Base-by-base conservation (phyloP, 2,113 vertebrate genomes). In the Neogobius melanostomus region DNA sequence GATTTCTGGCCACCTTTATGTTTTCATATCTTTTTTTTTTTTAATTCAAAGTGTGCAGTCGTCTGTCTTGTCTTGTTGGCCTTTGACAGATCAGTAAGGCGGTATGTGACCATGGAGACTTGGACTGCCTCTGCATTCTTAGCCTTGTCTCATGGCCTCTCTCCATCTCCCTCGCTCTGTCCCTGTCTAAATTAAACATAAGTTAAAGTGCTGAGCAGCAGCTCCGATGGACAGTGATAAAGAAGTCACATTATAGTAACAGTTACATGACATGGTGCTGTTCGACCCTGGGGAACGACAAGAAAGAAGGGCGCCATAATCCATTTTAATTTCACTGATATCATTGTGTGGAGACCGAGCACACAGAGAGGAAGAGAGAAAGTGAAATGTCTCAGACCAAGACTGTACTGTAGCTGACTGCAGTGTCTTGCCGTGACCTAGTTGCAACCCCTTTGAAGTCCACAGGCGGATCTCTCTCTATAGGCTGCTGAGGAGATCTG, bases 361-460 rank as follows among this genome's bases (percentile, higher is more conserved):
- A 63, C 49, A 68, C 51, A 69, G 48, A 60, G 48, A 49, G 16
- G 44, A 54, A 75, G 80, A 28, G 69, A 70, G 69, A 76, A 43
- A 17, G 88, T 79, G 81, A 86, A 79, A 87, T 88, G 86, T 87
- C 85, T 90, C 86, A 79, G 91, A 88, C 91, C 87, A 81, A 89
- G 84, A 77, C 88, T 87, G 81, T 84, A 85, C 84, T 85, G 77
- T 82, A 44, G 78, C 80, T 88, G 83, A 91, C 90, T 92, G 90
- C 87, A 87, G 85, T 89, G 87, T 85, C 90, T 89, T 89, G 76
- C 77, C 78, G 86, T 93, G 92, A 93, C 92, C 92, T 92, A 93
- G 84, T 92, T 93, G 88, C 91, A 92, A 93, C 92, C 92, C 82
- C 88, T 92, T 93, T 93, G 92, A 93, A 92, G 91, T 93, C 90